A percentile compares a stretch with the other conserved stretches of the same genome.
Conservation (phyloP, 2,797 vertebrate genomes). For the Karalla daura region DNA sequence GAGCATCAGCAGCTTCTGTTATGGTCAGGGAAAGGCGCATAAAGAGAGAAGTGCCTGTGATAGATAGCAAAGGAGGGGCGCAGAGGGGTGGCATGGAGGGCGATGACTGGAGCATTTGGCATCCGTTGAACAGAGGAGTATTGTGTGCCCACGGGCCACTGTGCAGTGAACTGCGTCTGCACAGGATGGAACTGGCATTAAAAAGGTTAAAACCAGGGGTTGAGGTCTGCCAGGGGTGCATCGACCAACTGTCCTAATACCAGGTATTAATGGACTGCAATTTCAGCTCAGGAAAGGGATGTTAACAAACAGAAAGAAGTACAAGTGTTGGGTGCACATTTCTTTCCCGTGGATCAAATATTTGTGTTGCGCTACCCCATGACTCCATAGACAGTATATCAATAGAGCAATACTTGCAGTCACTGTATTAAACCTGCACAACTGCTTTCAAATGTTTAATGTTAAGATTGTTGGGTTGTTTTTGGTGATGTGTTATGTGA, state of each 20-base stretch:
- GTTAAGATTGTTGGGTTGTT: too few species aligned
- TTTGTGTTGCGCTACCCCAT: not conserved
- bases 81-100: conserved; percentile 41
- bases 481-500: too few species aligned
- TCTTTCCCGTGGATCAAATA: not conserved
- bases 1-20: conserved; percentile 66
- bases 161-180: conserved; percentile 40
- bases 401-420: too few species aligned
- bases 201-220: conserved; percentile 4
- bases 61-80: conserved; percentile 31
- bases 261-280: not conserved
- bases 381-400: too few species aligned
- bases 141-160: conserved; percentile 58
- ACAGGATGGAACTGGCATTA: conserved; percentile 24
- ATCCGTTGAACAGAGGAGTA: conserved; percentile 70
- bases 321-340: not conserved
- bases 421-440: too few species aligned
- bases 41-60: conserved; percentile 47
- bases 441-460: too few species aligned
- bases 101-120: conserved; percentile 64
- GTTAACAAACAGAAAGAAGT: not conserved
- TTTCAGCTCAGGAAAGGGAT: not conserved
- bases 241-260: not conserved
- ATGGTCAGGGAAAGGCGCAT: conserved; percentile 42
- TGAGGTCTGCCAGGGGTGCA: conserved; percentile 1